Evolutionary conservation across 2,113 vertebrate genomes (phyloP).

Genomic region (Gopherus evgoodei): DNA sequence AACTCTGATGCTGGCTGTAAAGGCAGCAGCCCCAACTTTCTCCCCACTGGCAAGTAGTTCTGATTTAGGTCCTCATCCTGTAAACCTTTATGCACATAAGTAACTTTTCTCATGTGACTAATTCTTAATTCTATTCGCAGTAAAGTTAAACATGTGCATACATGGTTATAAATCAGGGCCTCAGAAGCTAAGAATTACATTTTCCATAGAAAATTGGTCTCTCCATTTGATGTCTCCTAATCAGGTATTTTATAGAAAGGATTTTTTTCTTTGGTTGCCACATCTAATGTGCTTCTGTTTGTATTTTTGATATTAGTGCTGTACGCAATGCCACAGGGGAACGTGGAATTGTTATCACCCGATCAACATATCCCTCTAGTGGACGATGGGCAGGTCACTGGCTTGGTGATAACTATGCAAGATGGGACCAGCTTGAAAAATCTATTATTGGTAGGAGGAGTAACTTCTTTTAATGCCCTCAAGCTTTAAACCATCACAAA

Average conservation of each 20-base stretch:
- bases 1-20: background rate
- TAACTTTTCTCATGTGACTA: background rate
- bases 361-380: slow-evolving; percentile 88
- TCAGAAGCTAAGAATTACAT: background rate
- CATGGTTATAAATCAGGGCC: background rate
- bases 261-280: too few species aligned
- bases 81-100: background rate
- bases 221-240: background rate
- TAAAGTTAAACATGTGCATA: background rate
- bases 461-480: background rate
- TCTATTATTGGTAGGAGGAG: slow-evolving; percentile 86
- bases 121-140: background rate
- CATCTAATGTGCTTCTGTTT: background rate
- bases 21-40: background rate
- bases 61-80: background rate
- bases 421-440: slow-evolving; percentile 87
- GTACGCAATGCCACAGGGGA: slow-evolving; percentile 57
- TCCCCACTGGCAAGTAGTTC: background rate
- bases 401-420: slow-evolving; percentile 86
- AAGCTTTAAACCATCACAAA: background rate
- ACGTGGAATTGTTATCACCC: slow-evolving; percentile 73
- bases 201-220: background rate
- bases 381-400: slow-evolving; percentile 89
- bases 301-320: slow-evolving; percentile 63
- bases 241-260: background rate